Evolutionary conservation across 2,888 invertebrate species (phyloP), one percentile per base, ranked within the genome.

Genomic region (Saturnia pavonia): DNA sequence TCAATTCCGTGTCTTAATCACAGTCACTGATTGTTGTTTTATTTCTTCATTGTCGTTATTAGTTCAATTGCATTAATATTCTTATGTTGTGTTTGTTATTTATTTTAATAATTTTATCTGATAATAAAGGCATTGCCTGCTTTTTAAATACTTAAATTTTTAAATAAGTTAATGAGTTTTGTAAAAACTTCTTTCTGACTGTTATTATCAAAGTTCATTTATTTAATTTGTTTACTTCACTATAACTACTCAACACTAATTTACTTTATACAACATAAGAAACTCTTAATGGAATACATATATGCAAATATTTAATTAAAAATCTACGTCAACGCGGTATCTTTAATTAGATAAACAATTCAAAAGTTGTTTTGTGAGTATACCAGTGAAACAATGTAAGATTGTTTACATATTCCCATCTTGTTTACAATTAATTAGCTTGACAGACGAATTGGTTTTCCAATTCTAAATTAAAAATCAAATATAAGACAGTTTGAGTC

Each of bases 361-460:
- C 51, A 40, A 65, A 63, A 65, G 69, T 34, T 34, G 12, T 51
- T 69, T 63, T 22, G 19, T 68, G 11, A 57, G 9, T 68, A 63
- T n/a, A 48, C 48, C n/a, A 65, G 65, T 65, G 22, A 48, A n/a
- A 63, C 65, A 65, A 63, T 45, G 48, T 65, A 48, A 65, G 48
- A 63, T 65, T 63, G 69, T 69, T 65, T 69, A 65, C 34, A 51
- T 67, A 70, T 70, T 70, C 67, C 70, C 43, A 48, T 67, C 67
- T 54, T 67, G 43, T 54, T 67, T 65, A 34, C 51, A 51, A 66
- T 70, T 57, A 51, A 51, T 48, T 34, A 48, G 51, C 63, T 70
- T 70, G 70, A 67, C 70, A 70, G 40, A n/a, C 48, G 69, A 65
- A 69, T 48, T 48, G 66, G 11, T 67, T 70, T 45, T 70, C 54